A percentile compares a stretch with the other conserved stretches of the same genome.
Evolutionary conservation across 2,113 vertebrate genomes (phyloP).

Genomic region (Mola mola): DNA sequence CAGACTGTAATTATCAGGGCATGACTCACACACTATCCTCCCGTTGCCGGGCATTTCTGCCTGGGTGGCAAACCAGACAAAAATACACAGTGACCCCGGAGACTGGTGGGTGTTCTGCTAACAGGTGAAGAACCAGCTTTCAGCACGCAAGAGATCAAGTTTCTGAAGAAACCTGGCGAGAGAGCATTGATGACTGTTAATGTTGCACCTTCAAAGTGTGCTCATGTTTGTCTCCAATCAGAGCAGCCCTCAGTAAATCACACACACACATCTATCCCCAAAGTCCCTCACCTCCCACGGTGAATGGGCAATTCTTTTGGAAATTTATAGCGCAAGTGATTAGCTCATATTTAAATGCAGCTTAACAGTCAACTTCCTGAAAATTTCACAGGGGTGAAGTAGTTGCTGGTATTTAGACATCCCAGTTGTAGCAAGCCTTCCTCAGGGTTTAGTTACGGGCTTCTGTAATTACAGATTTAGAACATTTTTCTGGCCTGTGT

Average conservation of each 20-base stretch:
- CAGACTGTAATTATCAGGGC: slow-evolving; percentile 70
- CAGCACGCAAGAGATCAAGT: slow-evolving; percentile 71
- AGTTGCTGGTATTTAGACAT: slow-evolving; percentile 53
- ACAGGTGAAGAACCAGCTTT: slow-evolving; percentile 75
- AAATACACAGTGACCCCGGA: slow-evolving; percentile 63
- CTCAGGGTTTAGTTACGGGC: slow-evolving; percentile 24
- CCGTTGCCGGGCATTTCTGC: slow-evolving; percentile 52
- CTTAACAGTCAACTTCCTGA: slow-evolving; percentile 71
- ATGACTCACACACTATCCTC: slow-evolving; percentile 70
- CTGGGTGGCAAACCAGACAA: slow-evolving; percentile 73
- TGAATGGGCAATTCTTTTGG: slow-evolving; percentile 60
- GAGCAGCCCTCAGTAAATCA: slow-evolving; percentile 41
- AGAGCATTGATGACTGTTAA: slow-evolving; percentile 72
- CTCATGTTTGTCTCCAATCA: slow-evolving; percentile 24
- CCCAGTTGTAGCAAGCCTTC: slow-evolving; percentile 46
- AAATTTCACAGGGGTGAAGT: slow-evolving; percentile 57
- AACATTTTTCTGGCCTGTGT: slow-evolving; percentile 28
- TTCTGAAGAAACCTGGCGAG: slow-evolving; percentile 66
- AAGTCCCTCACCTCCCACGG: slow-evolving; percentile 71
- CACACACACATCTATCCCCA: slow-evolving; percentile 50
- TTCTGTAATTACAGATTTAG: slow-evolving; percentile 61
- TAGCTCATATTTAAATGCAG: slow-evolving; percentile 76
- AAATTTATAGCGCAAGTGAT: slow-evolving; percentile 72
- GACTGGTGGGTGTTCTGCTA: slow-evolving; percentile 63
- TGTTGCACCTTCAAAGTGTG: slow-evolving; percentile 64